A percentile compares a stretch with the other conserved stretches of the same genome.
These are phyloP conservation scores for Cryptoblepharus egeriae DNA, from an alignment of 2,797 vertebrate species.

Conservation along the genomic window DNA sequence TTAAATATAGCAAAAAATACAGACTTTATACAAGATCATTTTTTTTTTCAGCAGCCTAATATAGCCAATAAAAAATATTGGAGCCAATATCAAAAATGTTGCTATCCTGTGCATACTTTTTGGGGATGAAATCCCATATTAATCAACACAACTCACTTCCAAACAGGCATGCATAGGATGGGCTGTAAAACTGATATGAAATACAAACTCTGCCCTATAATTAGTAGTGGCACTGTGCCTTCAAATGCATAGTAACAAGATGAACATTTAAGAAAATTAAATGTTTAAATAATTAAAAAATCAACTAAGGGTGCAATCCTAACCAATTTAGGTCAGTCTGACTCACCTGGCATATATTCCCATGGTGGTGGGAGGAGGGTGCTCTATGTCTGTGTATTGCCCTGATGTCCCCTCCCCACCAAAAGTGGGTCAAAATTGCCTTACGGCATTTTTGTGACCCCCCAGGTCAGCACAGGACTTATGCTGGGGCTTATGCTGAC, in stretches of 20 bases:
- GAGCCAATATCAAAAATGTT: neutral
- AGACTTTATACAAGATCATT: neutral
- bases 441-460: too few species aligned
- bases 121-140: neutral
- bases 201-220: neutral
- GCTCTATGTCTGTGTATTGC: too few species aligned
- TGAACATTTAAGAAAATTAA: constrained; percentile 5
- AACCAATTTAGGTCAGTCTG: too few species aligned
- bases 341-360: too few species aligned
- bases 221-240: neutral
- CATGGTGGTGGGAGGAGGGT: too few species aligned
- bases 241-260: neutral
- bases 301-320: too few species aligned
- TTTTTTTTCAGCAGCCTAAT: neutral
- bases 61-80: neutral
- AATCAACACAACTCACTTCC: neutral
- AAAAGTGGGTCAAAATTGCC: too few species aligned
- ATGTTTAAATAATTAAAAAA: too few species aligned
- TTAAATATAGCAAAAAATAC: constrained; percentile 46
- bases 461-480: too few species aligned
- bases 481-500: too few species aligned
- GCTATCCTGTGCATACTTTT: neutral
- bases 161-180: neutral
- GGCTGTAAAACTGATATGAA: neutral
- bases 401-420: too few species aligned